Evolutionary conservation across 2,113 vertebrate genomes (phyloP).

Genomic region (Rhipidura dahli): DNA sequence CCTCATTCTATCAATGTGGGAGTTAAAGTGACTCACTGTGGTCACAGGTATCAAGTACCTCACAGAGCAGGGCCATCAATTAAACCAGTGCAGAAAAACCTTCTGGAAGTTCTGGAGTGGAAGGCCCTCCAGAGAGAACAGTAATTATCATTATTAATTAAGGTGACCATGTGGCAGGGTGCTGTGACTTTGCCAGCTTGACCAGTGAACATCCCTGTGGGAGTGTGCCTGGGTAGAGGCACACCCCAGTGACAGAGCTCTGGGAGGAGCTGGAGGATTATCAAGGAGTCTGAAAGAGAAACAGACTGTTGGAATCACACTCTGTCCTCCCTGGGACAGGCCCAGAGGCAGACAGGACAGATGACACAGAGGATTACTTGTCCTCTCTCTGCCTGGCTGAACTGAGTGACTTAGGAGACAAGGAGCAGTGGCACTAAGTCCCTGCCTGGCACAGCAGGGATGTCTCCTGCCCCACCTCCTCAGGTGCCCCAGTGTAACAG

Average conservation of each 20-base stretch:
- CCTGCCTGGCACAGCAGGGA: background rate
- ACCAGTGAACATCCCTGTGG: background rate
- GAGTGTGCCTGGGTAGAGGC: background rate
- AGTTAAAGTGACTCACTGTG: background rate
- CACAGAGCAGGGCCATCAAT: background rate
- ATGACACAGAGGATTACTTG: background rate
- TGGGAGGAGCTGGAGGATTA: background rate
- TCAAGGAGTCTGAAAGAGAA: background rate
- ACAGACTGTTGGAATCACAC: background rate
- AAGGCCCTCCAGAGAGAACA: background rate
- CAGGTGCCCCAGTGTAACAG: background rate
- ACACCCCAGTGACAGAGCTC: background rate
- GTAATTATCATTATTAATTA: background rate
- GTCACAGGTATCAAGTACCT: background rate
- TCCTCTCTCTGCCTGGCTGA: background rate
- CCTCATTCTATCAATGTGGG: background rate
- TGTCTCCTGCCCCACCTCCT: background rate
- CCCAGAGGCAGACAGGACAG: background rate
- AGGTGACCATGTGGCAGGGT: background rate
- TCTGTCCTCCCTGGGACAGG: background rate
- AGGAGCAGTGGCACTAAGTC: background rate
- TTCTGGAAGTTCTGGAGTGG: background rate
- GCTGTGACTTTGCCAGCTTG: background rate
- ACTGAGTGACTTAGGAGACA: rapidly evolving
- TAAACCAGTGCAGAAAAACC: background rate